phyloP scores from a whole-genome alignment of 1,140 invertebrate species.

The Heliconius himera region DNA sequence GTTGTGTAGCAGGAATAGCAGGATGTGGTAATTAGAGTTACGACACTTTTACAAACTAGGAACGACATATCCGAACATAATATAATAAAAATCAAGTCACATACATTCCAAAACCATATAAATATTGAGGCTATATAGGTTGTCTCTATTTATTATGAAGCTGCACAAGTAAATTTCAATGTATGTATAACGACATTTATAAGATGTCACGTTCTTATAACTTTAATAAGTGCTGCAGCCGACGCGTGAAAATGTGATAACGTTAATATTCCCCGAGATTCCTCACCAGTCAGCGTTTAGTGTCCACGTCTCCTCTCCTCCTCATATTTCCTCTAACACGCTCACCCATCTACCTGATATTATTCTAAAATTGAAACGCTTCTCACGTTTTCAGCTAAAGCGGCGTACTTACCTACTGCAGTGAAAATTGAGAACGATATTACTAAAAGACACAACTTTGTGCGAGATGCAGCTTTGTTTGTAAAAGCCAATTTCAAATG shows the following conservation, averaged over 20 bases:
- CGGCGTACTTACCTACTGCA: conserved; percentile 18
- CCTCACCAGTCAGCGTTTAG: conserved; percentile 29
- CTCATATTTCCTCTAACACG: conserved; percentile 37
- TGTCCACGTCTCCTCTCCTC: conserved; percentile 29
- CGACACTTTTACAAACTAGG: too few relatives aligned
- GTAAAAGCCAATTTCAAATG: conserved; percentile 29
- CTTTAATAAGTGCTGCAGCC: too few relatives aligned
- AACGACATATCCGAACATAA: too few relatives aligned
- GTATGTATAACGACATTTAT: too few relatives aligned
- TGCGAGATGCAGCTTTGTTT: conserved; percentile 30
- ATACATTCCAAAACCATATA: too few relatives aligned
- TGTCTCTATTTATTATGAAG: too few relatives aligned
- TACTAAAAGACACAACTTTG: conserved; percentile 40
- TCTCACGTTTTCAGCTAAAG: conserved; percentile 1
- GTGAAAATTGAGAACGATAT: conserved; percentile 40
- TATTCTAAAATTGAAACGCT: conserved; percentile 39
- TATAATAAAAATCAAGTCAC: too few relatives aligned
- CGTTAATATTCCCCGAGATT: conserved; percentile 23
- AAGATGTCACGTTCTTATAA: too few relatives aligned
- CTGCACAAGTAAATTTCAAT: too few relatives aligned
- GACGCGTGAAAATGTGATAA: background rate
- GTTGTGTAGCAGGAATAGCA: too few relatives aligned
- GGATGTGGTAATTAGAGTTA: too few relatives aligned
- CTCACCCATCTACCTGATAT: conserved; percentile 36
- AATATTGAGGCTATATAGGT: too few relatives aligned